Evolutionary conservation across 2,888 invertebrate species (phyloP), one percentile per base, ranked within the genome.

Genomic region (Stenolophus ochropezus): DNA sequence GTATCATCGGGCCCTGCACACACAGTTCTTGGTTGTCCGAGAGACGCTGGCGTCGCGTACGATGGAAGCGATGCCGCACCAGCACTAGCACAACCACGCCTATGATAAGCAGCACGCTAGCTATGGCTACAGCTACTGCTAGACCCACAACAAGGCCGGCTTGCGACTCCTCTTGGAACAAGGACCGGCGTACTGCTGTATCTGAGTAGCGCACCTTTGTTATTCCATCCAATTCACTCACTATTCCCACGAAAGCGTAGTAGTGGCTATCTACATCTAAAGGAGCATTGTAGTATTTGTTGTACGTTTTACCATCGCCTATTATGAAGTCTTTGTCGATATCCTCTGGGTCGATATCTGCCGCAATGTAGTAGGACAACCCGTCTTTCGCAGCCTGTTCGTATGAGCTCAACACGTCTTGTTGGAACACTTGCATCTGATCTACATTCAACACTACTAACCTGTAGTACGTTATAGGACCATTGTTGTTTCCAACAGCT

Each of bases 361-460:
- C 97, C 4, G 96, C 92, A 27, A 97, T 94, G 86, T 97, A 97
- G 87, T 96, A 97, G 1, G 94, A 93, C 2, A 94, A 88, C 0
- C 94, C 94, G 83, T 94, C 92, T 53, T 92, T 91, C 75, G 90
- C 89, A 0, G 97, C 94, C 85, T 92, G 91, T 81, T 93, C 89
- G 89, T 93, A 94, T 86, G 93, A 92, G n/a, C 91, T 92, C 14
- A 94, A 90, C 75, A 90, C 91, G 42, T 92, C 91, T 79, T 89
- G 90, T 83, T 92, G 93, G 86, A 93, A 94, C 18, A 91, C 92
- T 88, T 92, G 93, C 86, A 90, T 92, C 84, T 91, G 91, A 78
- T 92, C 91, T 76, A 93, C 92, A 84, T 94, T 92, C 25, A 95
- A 92, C 0, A 96, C 93, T 51, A 96, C 92, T 49, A 97, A 90